Base-by-base conservation (phyloP, 2,797 vertebrate species). In the Alfaro cultratus region DNA sequence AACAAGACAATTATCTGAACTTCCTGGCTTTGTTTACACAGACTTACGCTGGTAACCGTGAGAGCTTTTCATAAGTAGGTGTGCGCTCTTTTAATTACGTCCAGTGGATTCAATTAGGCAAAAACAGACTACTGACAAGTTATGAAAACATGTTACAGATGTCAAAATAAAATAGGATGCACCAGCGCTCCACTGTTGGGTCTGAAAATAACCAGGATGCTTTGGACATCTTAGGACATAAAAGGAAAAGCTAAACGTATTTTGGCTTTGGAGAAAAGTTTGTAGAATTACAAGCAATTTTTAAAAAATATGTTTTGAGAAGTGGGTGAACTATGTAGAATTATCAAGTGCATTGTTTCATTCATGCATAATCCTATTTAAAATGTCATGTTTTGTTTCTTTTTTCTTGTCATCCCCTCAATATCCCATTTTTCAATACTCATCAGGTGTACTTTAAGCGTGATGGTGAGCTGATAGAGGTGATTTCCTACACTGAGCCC, bases 361-460 rank as follows among this genome's bases (percentile, higher is more conserved):
- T 31, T 31, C 47, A 29, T 45, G 7, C 45, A 29, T 8, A 46
- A 71, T n/a, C 47, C 16, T 16, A 53, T 12, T 73, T 34, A 83
- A 74, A 79, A 68, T 78, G 7, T 64, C 41, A 46, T n/a, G 12
- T 4, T 57, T 43, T 67, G 46, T 80, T 49, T 5, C 49, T 31
- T 70, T 55, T 39, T 55, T 18, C 46, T 62, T 29, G 6, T 43
- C 21, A 34, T 74, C 39, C 16, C 75, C n/a, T 78, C 26, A 21
- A 26, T 60, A 55, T 29, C 80, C 9, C 41, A 47, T 36, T 29
- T 57, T 81, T 70, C n/a, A 45, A 43, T 8, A 6, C 47, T 84
- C 45, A 74, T 0, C 82, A 99, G 98, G 98, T 99, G 36, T 99
- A 98, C 88, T 99, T 99, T 92, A 99, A 99, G 87, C 94, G 98